phyloP scores from a whole-genome alignment of 1,140 invertebrate genomes.

The Drosophila kanapiae region DNA sequence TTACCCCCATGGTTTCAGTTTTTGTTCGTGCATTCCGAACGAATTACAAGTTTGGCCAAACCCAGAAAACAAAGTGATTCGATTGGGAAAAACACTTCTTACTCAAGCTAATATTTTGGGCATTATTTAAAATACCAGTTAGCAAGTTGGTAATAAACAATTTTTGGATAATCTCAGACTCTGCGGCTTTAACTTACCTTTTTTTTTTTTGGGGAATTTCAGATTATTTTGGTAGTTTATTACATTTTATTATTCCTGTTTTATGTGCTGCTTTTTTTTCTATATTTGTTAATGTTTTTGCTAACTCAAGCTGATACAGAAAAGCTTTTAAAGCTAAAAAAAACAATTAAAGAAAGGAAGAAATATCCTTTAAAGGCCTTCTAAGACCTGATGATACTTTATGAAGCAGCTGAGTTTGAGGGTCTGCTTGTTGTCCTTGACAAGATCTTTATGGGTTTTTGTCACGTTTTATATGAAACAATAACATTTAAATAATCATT shows the following conservation, averaged over 20 bases:
- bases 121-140: slow-evolving; percentile 34
- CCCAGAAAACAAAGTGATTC: slow-evolving; percentile 26
- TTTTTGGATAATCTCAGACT: not conserved
- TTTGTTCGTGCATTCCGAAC: slow-evolving; percentile 19
- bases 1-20: slow-evolving; percentile 14
- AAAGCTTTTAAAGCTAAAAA: no score
- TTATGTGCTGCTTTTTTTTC: no score
- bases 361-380: no score
- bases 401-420: not conserved
- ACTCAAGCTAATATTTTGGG: slow-evolving; percentile 7
- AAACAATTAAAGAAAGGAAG: no score
- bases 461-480: not conserved
- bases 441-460: not conserved
- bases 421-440: not conserved
- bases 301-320: no score
- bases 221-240: not conserved
- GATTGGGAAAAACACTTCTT: slow-evolving; percentile 26
- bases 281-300: no score
- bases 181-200: not conserved
- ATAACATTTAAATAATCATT: not conserved
- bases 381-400: not conserved
- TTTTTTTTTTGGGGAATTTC: not conserved
- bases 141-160: slow-evolving; percentile 15
- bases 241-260: no score
- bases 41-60: slow-evolving; percentile 11